Percentiles rank a stretch among this genome's conserved stretches.
Conservation (phyloP, 2,797 vertebrate species). For the Morelia viridis region DNA sequence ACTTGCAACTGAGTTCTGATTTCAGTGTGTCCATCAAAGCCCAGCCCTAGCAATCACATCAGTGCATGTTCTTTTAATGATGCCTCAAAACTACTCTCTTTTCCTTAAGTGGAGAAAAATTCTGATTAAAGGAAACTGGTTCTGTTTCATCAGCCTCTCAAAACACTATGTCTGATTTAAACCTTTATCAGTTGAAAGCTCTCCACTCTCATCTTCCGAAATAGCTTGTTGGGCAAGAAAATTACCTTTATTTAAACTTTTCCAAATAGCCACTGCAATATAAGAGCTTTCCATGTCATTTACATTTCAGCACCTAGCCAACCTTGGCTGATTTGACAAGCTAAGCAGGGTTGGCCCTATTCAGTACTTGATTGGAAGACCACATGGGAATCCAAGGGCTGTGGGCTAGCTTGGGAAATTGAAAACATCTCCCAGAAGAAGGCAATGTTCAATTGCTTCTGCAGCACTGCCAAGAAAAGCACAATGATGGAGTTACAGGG, state of each 20-base stretch:
- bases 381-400: neutral
- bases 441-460: neutral
- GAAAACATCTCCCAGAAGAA: neutral
- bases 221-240: neutral
- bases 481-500: neutral
- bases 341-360: neutral
- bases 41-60: too few species aligned
- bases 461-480: neutral
- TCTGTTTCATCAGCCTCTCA: neutral
- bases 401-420: neutral
- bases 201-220: neutral
- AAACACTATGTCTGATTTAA: neutral
- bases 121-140: neutral
- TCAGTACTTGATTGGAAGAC: neutral
- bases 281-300: neutral
- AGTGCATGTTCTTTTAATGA: neutral
- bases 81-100: neutral
- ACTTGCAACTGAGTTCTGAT: neutral
- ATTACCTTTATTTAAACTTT: neutral
- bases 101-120: neutral
- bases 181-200: neutral
- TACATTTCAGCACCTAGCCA: neutral
- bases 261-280: neutral
- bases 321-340: neutral
- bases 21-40: neutral